Evolutionary conservation across 2,113 vertebrate genomes (phyloP), one percentile per base, ranked within the genome.

Genomic region (Peromyscus maniculatus): DNA sequence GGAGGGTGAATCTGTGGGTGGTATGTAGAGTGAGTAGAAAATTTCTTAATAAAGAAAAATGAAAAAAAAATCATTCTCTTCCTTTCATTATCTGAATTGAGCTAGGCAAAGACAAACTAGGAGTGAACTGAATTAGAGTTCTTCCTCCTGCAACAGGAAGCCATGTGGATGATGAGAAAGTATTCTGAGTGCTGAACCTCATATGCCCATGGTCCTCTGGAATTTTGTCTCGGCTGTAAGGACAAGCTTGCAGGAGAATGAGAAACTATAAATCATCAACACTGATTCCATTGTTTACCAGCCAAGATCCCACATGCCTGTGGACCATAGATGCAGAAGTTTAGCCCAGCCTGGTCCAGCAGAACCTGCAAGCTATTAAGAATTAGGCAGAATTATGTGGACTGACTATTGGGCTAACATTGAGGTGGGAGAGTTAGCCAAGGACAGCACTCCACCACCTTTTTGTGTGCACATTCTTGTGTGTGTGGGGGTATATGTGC

Each of bases 191-290:
- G 82, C 49, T 69, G 5, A 80, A 12, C 3, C 33, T 5, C 3
- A 36, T 43, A 33, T 46, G 49, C 7, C 13, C 26, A 5, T 7
- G 15, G 31, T 86, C 59, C 5, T 52, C 57, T 80, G 16, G 57
- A 91, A 80, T 49, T 49, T 31, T 77, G 57, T 43, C 12, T 2
- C 9, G 6, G n/a, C 24, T 52, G 1, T 4, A 19, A 67, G 67
- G 5, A 12, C 52, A 52, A n/a, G n/a, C 19, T 49, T 17, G 2
- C 4, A 57, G 79, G 16, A 59, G 71, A 4, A 26, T 2, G 57
- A 83, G 19, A 36, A 7, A 6, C 12, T 4, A 1, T 3, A 31
- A 57, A 66, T 16, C n/a, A 57, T 12, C 19, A 59, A 1, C 0
- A 0, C 3, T 17, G 87, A 52, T 28, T 17, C 3, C 24, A 10